These are phyloP conservation scores for Grammomys surdaster DNA, from an alignment of 2,113 vertebrate genomes.

Conservation along the genomic window DNA sequence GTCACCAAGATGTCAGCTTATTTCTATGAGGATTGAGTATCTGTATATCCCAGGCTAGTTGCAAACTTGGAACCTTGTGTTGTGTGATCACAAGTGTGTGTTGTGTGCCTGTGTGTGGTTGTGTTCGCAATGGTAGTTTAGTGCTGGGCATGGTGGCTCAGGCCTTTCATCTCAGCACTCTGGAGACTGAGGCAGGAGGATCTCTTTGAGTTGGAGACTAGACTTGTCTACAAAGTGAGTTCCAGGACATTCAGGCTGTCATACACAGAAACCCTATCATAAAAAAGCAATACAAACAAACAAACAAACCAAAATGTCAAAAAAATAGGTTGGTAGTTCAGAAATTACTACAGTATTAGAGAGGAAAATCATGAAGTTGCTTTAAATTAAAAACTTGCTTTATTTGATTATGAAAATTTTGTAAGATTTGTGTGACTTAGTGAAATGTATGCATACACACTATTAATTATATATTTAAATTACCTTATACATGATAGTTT, in stretches of 20 bases:
- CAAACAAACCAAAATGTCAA: neutral
- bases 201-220: neutral
- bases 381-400: slow-evolving; percentile 8
- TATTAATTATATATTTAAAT: slow-evolving; percentile 19
- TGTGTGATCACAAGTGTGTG: neutral
- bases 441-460: neutral
- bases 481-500: neutral
- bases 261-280: neutral
- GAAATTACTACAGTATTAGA: neutral
- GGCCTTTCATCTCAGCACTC: neutral
- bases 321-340: neutral
- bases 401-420: slow-evolving; percentile 32
- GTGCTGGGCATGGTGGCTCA: too few species aligned
- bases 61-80: neutral
- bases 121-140: neutral
- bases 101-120: neutral
- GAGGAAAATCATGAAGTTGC: slow-evolving; percentile 27
- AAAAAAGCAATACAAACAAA: neutral
- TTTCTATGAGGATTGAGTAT: neutral
- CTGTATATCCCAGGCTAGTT: too few species aligned
- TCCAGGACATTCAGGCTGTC: neutral
- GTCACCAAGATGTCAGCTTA: neutral
- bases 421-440: neutral
- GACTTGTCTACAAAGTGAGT: neutral
- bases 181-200: neutral